phyloP scores from a whole-genome alignment of 1,140 invertebrate species.

The Aphaenogaster floridana region DNA sequence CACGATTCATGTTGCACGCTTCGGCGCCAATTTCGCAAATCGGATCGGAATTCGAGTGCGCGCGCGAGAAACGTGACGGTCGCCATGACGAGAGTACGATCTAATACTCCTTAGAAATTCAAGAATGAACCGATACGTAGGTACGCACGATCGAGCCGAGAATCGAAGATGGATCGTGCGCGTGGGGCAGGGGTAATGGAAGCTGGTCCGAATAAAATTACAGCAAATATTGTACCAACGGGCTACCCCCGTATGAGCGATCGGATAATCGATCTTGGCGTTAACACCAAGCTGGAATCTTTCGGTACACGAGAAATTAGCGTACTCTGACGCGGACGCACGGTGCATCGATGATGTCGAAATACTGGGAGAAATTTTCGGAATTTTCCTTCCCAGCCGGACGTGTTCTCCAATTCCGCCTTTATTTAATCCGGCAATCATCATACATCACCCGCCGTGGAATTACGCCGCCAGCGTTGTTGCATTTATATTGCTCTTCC shows the following conservation, averaged over 20 bases:
- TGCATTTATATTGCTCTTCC: conserved; percentile 61
- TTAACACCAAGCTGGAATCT: conserved; percentile 12
- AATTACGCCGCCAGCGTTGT: conserved; percentile 43
- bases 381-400: not conserved
- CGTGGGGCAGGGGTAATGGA: not conserved
- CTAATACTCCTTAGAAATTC: conserved; percentile 63
- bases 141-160: conserved; percentile 52
- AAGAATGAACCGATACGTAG: conserved; percentile 49
- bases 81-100: conserved; percentile 7
- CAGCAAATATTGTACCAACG: conserved; percentile 50
- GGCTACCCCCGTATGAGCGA: conserved; percentile 13
- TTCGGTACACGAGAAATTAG: conserved; percentile 16
- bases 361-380: not conserved
- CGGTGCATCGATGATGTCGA: not conserved
- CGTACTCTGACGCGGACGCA: not conserved
- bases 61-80: conserved; percentile 42
- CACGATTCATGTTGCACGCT: conserved; percentile 15
- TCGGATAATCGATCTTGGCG: conserved; percentile 35
- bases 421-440: conserved; percentile 61
- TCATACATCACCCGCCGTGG: conserved; percentile 46
- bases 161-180: conserved; percentile 56
- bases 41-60: conserved; percentile 48
- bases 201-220: conserved; percentile 49
- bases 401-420: conserved; percentile 17
- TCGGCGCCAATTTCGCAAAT: conserved; percentile 51